Base-by-base conservation (phyloP, 2,888 invertebrate genomes). In the Anoplius nigerrimus region DNA sequence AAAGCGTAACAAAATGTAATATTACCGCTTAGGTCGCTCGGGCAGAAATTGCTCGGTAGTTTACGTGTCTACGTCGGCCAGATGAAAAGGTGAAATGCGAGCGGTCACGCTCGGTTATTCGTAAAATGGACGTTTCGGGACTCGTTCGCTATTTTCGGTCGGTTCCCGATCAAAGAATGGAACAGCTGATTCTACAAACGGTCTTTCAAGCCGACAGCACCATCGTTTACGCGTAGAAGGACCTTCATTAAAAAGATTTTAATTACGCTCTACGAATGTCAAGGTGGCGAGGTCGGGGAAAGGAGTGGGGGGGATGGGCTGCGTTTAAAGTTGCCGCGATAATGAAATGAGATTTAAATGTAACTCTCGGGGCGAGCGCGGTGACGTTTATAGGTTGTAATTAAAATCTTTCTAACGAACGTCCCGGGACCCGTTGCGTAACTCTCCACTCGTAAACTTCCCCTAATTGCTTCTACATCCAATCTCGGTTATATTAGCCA, bases 391-490 rank as follows among this genome's bases (percentile, higher is more conserved):
- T 63, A 59, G 66, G 18, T 55, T 53, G 64, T 67, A 72, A 72
- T 72, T 72, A 72, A 72, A 72, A 72, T 72, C 70, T 70, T 70
- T 67, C 60, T 55, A 53, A 58, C 22, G 18, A 59, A 61, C 45
- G 27, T 43, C 15, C 65, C 18, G 24, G 22, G 34, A 46, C 43
- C 48, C 52, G 24, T 16, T 24, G 53, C 53, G 52, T n/a, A 48
- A 61, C 52, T 61, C 53, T 48, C 52, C 52, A 52, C 62, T 59
- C 66, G 34, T 67, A 70, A 69, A 66, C 67, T 62, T 60, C 56
- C 55, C 52, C 66, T 70, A 70, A 70, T 70, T 67, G 62, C 66
- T 70, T 66, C 60, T 62, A 59, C 66, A 62, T 66, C 69, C 55
- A 70, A 66, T 56, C 62, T 62, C 59, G 66, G 59, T 59, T 59